These are phyloP conservation scores for Brenthis ino DNA, from an alignment of 2,888 invertebrate genomes.

Conservation along the genomic window DNA sequence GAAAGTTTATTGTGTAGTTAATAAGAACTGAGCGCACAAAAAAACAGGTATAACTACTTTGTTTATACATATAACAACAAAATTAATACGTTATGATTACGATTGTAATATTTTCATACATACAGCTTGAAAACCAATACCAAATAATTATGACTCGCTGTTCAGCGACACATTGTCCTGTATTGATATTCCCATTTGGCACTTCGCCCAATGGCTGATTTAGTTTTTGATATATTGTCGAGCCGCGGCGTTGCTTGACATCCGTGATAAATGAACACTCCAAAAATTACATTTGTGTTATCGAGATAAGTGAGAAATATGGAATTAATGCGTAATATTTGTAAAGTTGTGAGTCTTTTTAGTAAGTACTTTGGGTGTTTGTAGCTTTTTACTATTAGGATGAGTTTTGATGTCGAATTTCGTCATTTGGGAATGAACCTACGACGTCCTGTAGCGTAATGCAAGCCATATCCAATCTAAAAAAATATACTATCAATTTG, in stretches of 20 bases:
- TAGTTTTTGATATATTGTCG: constrained; percentile 38
- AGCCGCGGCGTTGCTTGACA: constrained; percentile 37
- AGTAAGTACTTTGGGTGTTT: no score
- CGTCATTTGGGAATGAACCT: no score
- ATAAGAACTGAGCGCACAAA: no score
- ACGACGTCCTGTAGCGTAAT: no score
- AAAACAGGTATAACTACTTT: no score
- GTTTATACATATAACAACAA: no score
- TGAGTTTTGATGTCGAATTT: no score
- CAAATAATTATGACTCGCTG: constrained; percentile 24
- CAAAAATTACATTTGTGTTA: constrained; percentile 19
- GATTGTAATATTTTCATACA: neutral
- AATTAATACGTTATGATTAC: no score
- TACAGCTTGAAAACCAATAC: constrained; percentile 12
- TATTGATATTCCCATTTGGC: constrained; percentile 39
- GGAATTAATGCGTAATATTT: neutral
- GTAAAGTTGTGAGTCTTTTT: neutral
- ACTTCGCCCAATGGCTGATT: constrained; percentile 36
- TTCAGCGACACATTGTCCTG: constrained; percentile 20
- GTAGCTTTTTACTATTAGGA: no score
- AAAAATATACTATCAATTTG: no score
- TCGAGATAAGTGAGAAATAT: constrained; percentile 3
- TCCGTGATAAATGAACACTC: constrained; percentile 30
- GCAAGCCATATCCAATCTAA: no score
- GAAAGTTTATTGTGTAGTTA: no score